A percentile compares a stretch with the other conserved stretches of the same genome.
Evolutionary conservation across 2,888 invertebrate genomes (phyloP).

Genomic region (Hermaeophaga mercurialis): DNA sequence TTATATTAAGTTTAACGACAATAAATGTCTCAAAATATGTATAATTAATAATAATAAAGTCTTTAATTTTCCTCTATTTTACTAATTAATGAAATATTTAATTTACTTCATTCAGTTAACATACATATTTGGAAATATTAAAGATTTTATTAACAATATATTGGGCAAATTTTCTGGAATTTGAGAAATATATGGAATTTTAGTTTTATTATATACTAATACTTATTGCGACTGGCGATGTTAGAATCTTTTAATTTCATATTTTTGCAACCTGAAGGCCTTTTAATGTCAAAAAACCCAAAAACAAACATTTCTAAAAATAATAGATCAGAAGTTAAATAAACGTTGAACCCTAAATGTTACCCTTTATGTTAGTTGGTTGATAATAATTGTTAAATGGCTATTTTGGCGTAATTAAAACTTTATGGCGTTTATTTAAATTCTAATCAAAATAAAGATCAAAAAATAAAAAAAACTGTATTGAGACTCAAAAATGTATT

Average conservation of each 20-base stretch:
- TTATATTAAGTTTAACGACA: constrained; percentile 40
- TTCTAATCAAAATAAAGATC: no score
- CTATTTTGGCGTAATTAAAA: no score
- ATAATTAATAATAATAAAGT: constrained; percentile 27
- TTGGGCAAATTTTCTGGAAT: constrained; percentile 21
- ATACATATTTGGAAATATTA: not conserved
- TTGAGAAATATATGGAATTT: constrained; percentile 29
- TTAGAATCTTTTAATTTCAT: constrained; percentile 32
- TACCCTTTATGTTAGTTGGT: not conserved
- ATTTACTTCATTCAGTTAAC: not conserved
- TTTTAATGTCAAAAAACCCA: constrained; percentile 11
- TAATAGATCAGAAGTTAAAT: constrained; percentile 11
- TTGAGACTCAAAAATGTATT: not conserved
- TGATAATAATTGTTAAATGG: constrained; percentile 2
- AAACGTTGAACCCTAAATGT: constrained; percentile 1
- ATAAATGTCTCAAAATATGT: constrained; percentile 42
- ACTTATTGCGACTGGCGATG: constrained; percentile 52
- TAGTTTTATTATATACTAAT: constrained; percentile 41
- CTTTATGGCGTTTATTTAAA: no score
- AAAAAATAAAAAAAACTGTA: no score
- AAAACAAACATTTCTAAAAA: constrained; percentile 26
- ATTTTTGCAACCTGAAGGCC: constrained; percentile 30
- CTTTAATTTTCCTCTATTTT: constrained; percentile 11
- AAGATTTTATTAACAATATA: constrained; percentile 10
- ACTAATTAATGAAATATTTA: not conserved